Percentiles rank a stretch among this genome's conserved stretches.
phyloP scores from a whole-genome alignment of 92 coral and sea anemone genomes.

The Virgularia gustaviana region DNA sequence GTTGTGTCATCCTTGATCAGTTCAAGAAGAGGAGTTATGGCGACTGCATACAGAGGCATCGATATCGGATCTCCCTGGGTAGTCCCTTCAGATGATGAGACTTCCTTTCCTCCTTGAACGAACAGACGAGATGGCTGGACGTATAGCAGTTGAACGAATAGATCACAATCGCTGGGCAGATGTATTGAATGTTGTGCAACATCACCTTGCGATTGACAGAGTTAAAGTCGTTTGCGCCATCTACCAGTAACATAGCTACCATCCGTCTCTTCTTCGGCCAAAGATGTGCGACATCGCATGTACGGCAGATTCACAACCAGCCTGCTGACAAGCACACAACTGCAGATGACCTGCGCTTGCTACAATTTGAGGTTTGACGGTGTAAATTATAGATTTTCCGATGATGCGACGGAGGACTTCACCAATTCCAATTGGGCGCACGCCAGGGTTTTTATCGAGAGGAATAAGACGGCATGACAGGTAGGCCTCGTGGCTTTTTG shows the following conservation, averaged over 20 bases:
- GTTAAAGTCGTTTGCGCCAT: constrained; percentile 16
- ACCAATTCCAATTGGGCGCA: constrained; percentile 6
- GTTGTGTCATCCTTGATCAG: constrained; percentile 3
- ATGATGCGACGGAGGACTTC: constrained; percentile 2
- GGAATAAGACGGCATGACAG: neutral
- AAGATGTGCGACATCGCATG: constrained; percentile 29
- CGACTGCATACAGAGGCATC: constrained; percentile 29
- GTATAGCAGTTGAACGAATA: neutral
- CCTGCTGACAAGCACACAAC: constrained; percentile 13
- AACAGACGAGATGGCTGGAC: constrained; percentile 5
- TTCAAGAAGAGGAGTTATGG: constrained; percentile 14
- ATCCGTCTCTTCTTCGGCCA: constrained; percentile 16
- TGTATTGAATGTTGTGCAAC: constrained; percentile 6
- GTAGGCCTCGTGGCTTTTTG: neutral
- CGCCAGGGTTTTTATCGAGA: constrained; percentile 18
- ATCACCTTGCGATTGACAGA: constrained; percentile 2
- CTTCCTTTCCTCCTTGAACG: constrained; percentile 25
- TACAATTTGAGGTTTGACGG: neutral
- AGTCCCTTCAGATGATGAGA: constrained; percentile 32
- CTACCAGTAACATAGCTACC: constrained; percentile 5
- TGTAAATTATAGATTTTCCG: constrained; percentile 10
- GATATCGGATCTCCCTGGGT: constrained; percentile 34
- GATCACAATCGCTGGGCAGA: constrained; percentile 19
- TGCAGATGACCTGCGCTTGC: constrained; percentile 8
- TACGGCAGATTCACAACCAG: constrained; percentile 28